Base-by-base conservation (phyloP, 2,113 vertebrate species). In the Pteruthius melanotis region DNA sequence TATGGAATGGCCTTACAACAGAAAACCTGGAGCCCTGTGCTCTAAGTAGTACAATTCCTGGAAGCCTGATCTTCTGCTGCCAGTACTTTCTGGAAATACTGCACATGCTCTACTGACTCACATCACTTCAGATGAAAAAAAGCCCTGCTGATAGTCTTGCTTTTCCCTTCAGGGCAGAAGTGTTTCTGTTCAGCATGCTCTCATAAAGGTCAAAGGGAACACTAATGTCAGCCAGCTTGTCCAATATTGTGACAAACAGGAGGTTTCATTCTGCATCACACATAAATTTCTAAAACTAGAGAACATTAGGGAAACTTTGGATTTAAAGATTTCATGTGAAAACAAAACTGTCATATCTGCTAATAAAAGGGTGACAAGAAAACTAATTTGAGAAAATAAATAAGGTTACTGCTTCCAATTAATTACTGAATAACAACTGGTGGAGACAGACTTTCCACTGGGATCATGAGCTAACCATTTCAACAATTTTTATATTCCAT, bases 1-100 rank as follows among this genome's bases (percentile, higher is more conserved):
- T 52, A 30, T 61, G 26, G 42, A 74, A 40, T 37, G 20, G 4
- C 11, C 30, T 64, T 64, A 47, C 13, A 49, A 6, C n/a, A 78
- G 63, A 60, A 87, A 93, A 37, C n/a, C 44, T 64, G 52, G 9
- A 88, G 26, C 30, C 18, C 27, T 31, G 6, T 83, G 39, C 56
- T 81, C 31, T 82, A 65, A 76, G 40, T 15, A 76, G 18, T 39
- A 91, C 49, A 87, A 64, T 93, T 96, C 75, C 87, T 78, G 71
- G 79, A 96, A 96, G n/a, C 19, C 15, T 2, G 7, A 17, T 77
- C 63, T 89, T 45, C 61, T 93, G 56, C 24, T 78, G 59, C 59
- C 75, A 66, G 39, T 83, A 66, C 27, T 83, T 96, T 90, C 85
- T 95, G 90, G 75, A 44, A 93, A 94, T 83, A 30, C 19, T 49